Evolutionary conservation across 2,888 invertebrate genomes (phyloP).

Genomic region (Megastigmus dorsalis): DNA sequence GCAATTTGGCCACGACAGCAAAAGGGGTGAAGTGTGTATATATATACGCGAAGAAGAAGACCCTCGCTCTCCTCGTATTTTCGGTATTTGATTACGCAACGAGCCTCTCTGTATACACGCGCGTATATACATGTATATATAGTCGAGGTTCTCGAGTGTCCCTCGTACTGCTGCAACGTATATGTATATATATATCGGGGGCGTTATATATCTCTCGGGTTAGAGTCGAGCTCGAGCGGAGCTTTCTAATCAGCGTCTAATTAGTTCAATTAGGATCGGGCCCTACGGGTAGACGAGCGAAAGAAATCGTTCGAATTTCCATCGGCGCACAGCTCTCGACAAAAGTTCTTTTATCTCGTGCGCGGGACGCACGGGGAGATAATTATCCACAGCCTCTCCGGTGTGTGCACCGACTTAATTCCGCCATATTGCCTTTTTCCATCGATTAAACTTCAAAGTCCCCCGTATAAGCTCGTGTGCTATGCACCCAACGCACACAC

Average conservation of each 20-base stretch:
- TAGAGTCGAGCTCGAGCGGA: no score
- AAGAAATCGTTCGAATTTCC: background rate
- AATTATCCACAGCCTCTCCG: slow-evolving; percentile 25
- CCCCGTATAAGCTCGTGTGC: no score
- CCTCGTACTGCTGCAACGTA: background rate
- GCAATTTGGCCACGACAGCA: background rate
- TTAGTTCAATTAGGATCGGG: slow-evolving; percentile 47
- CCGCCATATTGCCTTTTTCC: slow-evolving; percentile 56
- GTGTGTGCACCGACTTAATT: slow-evolving; percentile 53
- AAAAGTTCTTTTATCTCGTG: slow-evolving; percentile 8
- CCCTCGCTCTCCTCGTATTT: background rate
- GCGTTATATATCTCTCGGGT: no score
- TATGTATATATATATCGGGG: background rate
- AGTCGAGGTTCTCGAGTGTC: background rate
- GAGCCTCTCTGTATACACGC: background rate
- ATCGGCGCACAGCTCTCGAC: background rate
- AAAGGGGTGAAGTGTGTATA: no score
- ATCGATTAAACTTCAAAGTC: slow-evolving; percentile 64
- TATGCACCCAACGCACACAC: no score
- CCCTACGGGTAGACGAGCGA: background rate
- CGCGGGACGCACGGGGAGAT: background rate
- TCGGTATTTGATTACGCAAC: slow-evolving; percentile 32
- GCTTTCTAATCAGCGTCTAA: slow-evolving; percentile 53
- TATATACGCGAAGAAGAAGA: no score
- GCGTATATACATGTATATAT: no score